Percentiles rank a stretch among this genome's conserved stretches.
Conservation (phyloP, 2,113 vertebrate genomes). For the Hirundichthys speculiger region DNA sequence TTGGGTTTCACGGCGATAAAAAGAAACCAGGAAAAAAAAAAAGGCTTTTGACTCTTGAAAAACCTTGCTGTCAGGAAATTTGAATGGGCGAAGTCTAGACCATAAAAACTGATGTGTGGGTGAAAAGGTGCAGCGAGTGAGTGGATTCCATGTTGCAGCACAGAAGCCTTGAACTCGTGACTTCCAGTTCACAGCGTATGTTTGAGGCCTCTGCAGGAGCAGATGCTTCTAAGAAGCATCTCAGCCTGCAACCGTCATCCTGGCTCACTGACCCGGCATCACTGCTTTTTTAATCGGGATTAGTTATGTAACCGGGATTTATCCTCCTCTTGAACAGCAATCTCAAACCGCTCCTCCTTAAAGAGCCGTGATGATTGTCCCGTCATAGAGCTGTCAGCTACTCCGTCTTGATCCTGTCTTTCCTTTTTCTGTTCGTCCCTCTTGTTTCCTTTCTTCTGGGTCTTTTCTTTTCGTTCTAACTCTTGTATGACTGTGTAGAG, state of each 20-base stretch:
- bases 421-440: background rate
- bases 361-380: slow-evolving; percentile 41
- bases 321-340: slow-evolving; percentile 50
- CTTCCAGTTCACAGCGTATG: background rate
- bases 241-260: slow-evolving; percentile 19
- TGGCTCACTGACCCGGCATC: slow-evolving; percentile 39
- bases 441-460: background rate
- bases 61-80: too few species aligned
- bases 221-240: slow-evolving; percentile 21
- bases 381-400: background rate
- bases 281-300: slow-evolving; percentile 62
- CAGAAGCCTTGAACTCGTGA: slow-evolving; percentile 2
- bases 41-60: too few species aligned
- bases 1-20: too few species aligned
- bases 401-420: background rate
- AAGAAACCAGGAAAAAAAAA: too few species aligned
- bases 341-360: slow-evolving; percentile 33
- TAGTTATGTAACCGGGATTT: slow-evolving; percentile 66
- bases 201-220: background rate
- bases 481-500: too few species aligned
- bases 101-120: too few species aligned
- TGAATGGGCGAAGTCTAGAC: too few species aligned
- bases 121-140: too few species aligned
- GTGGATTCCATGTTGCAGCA: too few species aligned
- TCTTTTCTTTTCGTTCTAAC: background rate